These are phyloP conservation scores for Gymnosoma rotundatum DNA, from an alignment of 2,888 invertebrate genomes.

Conservation along the genomic window DNA sequence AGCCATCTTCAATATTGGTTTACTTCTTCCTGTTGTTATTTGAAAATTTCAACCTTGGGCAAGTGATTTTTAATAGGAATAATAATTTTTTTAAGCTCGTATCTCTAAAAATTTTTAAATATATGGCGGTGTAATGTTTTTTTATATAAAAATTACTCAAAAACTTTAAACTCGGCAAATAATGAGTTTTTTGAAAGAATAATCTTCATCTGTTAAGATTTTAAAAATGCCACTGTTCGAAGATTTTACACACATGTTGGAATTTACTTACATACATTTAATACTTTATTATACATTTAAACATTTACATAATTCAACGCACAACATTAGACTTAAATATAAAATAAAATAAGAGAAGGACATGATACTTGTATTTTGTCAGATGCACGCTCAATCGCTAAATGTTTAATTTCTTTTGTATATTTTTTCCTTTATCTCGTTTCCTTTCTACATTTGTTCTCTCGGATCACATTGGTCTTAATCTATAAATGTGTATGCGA, in stretches of 20 bases:
- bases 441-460: constrained; percentile 60
- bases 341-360: not conserved
- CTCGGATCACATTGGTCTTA: constrained; percentile 57
- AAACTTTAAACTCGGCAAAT: too few species aligned
- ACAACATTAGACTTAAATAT: too few species aligned
- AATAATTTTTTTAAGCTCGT: too few species aligned
- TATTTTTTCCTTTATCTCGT: constrained; percentile 61
- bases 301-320: not conserved
- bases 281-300: not conserved
- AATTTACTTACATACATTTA: constrained; percentile 4
- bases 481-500: constrained; percentile 25
- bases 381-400: constrained; percentile 49
- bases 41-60: too few species aligned
- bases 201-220: not conserved
- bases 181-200: too few species aligned
- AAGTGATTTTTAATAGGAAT: too few species aligned
- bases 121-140: too few species aligned
- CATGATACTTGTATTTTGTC: constrained; percentile 4
- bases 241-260: not conserved
- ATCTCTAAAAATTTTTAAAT: too few species aligned
- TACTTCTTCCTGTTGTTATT: too few species aligned
- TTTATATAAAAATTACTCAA: too few species aligned
- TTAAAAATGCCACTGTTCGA: constrained; percentile 55
- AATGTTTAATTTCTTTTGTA: constrained; percentile 39
- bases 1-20: too few species aligned